Percentiles rank a stretch among this genome's conserved stretches.
phyloP scores from a whole-genome alignment of 2,888 invertebrate genomes.

The Clostera curtula region DNA sequence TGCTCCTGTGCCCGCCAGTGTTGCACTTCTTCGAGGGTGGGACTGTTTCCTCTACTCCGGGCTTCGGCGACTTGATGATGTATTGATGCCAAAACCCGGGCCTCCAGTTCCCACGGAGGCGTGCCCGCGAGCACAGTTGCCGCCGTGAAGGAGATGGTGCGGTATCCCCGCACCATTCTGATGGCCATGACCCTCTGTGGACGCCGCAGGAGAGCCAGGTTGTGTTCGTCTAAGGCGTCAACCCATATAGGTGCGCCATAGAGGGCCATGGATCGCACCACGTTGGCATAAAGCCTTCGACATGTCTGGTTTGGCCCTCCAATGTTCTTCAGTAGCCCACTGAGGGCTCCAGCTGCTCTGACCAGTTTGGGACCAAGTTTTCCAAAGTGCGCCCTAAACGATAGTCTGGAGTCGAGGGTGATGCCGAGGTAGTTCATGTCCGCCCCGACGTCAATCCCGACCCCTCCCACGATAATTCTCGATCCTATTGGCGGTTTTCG shows the following conservation, averaged over 20 bases:
- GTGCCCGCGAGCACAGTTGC: background rate
- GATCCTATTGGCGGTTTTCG: no score
- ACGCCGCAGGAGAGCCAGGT: background rate
- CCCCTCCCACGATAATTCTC: no score
- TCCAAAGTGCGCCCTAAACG: background rate
- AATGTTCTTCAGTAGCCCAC: background rate
- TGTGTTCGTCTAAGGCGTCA: background rate
- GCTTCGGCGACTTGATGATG: background rate
- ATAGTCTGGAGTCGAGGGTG: background rate
- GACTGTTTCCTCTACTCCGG: slow-evolving; percentile 3
- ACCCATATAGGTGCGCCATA: no score
- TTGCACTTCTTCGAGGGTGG: background rate
- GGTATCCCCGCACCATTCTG: background rate
- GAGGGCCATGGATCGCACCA: no score
- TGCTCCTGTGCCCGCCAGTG: background rate
- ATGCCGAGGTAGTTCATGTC: slow-evolving; percentile 1
- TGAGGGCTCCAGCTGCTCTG: background rate
- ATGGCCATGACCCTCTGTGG: background rate
- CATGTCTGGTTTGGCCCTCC: background rate
- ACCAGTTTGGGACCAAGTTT: background rate
- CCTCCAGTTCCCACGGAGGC: slow-evolving; percentile 1
- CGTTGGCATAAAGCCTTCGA: background rate
- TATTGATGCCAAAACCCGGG: background rate
- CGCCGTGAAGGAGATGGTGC: background rate
- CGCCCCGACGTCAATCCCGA: no score